phyloP scores from a whole-genome alignment of 2,797 vertebrate genomes.

The Myiotriccus ornatus region DNA sequence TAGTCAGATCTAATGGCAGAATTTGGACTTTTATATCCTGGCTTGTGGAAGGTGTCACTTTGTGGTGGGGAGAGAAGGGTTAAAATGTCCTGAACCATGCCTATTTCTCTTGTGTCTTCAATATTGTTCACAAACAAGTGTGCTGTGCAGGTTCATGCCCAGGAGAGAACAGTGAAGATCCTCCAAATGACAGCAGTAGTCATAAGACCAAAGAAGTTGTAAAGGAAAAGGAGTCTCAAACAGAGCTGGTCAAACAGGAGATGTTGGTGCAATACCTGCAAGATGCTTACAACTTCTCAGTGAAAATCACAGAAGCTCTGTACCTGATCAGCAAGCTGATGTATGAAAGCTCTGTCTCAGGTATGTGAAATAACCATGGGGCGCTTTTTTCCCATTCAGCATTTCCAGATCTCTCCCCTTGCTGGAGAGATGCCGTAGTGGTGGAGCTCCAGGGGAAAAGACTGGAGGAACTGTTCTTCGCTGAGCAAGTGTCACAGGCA shows the following conservation, averaged over 20 bases:
- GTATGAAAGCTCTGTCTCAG: conserved; percentile 88
- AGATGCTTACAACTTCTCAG: conserved; percentile 88
- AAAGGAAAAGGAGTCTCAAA: background rate
- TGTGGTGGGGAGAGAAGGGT: background rate
- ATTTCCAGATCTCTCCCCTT: background rate
- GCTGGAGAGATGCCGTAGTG: background rate
- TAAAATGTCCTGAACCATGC: background rate
- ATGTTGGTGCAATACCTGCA: conserved; percentile 94
- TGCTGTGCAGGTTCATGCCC: background rate
- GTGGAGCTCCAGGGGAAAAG: background rate
- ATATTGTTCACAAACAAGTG: background rate
- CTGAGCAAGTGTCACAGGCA: background rate
- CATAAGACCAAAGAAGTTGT: background rate
- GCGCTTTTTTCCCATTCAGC: background rate
- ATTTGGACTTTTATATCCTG: background rate
- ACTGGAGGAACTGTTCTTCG: background rate
- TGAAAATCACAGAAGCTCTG: conserved; percentile 89
- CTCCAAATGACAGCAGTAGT: background rate
- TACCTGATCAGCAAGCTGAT: conserved; percentile 89
- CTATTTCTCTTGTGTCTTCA: background rate
- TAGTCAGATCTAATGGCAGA: background rate
- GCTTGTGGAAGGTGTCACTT: background rate
- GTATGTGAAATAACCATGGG: conserved; percentile 60
- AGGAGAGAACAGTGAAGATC: background rate
- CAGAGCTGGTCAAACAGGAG: conserved; percentile 88